Percentiles rank a stretch among this genome's conserved stretches.
phyloP scores from a whole-genome alignment of 2,113 vertebrate genomes.

The Herpailurus yagouaroundi region DNA sequence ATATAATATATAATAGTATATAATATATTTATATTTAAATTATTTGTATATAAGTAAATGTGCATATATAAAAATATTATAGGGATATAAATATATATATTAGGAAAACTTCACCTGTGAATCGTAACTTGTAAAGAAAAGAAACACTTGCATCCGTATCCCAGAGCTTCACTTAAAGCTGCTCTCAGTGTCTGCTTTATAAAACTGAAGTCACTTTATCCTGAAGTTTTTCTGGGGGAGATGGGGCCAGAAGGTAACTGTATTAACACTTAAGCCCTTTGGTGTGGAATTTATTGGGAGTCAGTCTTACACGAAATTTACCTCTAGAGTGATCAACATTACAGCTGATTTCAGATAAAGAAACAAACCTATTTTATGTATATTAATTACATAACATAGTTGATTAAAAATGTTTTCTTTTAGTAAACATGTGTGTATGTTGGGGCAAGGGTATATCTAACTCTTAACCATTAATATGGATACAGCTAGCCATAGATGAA shows the following conservation, averaged over 20 bases:
- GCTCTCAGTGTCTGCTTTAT: background rate
- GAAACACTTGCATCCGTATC: background rate
- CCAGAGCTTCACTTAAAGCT: background rate
- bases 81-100: too few species aligned
- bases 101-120: background rate
- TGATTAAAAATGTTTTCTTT: background rate
- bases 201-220: background rate
- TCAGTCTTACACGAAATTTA: background rate
- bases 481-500: background rate
- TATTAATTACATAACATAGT: background rate
- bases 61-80: too few species aligned
- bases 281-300: background rate
- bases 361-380: background rate
- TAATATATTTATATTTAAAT: too few species aligned
- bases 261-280: background rate
- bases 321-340: background rate
- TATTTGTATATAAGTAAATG: too few species aligned
- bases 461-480: background rate
- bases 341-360: background rate
- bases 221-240: background rate
- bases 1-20: too few species aligned
- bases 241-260: background rate
- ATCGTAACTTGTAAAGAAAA: background rate
- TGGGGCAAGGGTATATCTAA: background rate
- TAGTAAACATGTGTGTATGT: background rate